Base-by-base conservation (phyloP, 2,888 invertebrate species). In the Frankliniella intonsa region DNA sequence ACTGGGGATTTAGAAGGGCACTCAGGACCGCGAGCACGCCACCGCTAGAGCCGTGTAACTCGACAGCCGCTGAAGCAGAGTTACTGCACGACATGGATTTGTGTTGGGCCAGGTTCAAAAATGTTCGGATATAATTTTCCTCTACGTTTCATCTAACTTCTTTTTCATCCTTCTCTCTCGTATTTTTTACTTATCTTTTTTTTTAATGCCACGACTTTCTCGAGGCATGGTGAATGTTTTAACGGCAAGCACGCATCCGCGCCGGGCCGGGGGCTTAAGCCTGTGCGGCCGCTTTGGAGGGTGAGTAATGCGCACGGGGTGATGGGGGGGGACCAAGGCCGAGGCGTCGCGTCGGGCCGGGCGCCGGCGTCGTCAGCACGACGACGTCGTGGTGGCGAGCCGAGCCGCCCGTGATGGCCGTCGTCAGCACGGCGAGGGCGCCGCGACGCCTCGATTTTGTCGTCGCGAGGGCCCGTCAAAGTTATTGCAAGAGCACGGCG, bases 91-190 rank as follows among this genome's bases (percentile, higher is more conserved):
- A 55, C 55, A 55, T 19, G 69, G 12, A 22, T 76, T 76, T 69
- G 69, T 22, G 22, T 69, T 76, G 69, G 69, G 69, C 69, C 22
- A 22, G 25, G 69, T 76, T 76, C 69, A 76, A 76, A 69, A 22
- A 76, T 55, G 55, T 55, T 38, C 38, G 5, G 38, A 38, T 5
- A 38, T 38, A 62, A 62, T 62, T 62, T 62, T 38, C 5, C 38
- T 38, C 38, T 38, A 2, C 38, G 38, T 38, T 38, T 38, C 5
- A 38, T 38, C n/a, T n/a, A n/a, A n/a, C n/a, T n/a, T n/a, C n/a
- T n/a, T n/a, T n/a, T n/a, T n/a, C n/a, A n/a, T n/a, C n/a, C n/a
- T n/a, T n/a, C n/a, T n/a, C n/a, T n/a, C n/a, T n/a, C n/a, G n/a
- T n/a, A n/a, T n/a, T n/a, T n/a, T n/a, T n/a, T n/a, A n/a, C n/a